Evolutionary conservation across 1,140 invertebrate species (phyloP), one percentile per base, ranked within the genome.

Genomic region (Drosophila kohkoa): DNA sequence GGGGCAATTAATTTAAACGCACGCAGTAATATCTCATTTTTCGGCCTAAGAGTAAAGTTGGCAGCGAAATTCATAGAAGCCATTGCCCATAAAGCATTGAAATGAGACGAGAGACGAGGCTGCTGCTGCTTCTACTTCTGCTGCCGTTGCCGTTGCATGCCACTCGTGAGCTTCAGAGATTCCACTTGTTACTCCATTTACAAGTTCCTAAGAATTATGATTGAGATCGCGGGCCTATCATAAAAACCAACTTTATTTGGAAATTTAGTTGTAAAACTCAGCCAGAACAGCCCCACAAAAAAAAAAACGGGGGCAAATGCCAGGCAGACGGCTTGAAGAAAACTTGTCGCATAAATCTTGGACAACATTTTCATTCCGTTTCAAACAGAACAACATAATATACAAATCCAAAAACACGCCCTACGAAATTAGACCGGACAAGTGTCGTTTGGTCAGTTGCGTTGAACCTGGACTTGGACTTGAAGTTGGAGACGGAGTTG

Each of bases 171-270:
- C 52, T 79, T 51, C 46, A 71, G 46, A 70, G 60, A 76, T 49
- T 91, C 81, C 89, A 91, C 89, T 91, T 91, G 89, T 91, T 91
- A 91, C 89, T 91, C 83, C 81, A 91, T 76, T 91, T 91, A 91
- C 89, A 91, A 91, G 82, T 91, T 91, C 82, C 59, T 57, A 20
- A 74, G 89, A 91, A 91, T 74, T 75, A 82, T 77, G 89, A 91
- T 91, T 91, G 89, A 91, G 81, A 91, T 91, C 87, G 81, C 64
- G 49, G 35, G 60, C 67, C 63, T 65, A 77, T 85, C 82, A 82
- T 88, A 89, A 89, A 25, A 87, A 89, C 75, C 79, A 68, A 70
- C 76, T 88, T 89, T 86, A 89, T 85, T 90, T 90, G 78, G 86
- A 90, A 89, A 89, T 89, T 81, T 85, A 79, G 81, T 85, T 89